phyloP scores from a whole-genome alignment of 2,113 vertebrate genomes.

The Uropsilus gracilis region DNA sequence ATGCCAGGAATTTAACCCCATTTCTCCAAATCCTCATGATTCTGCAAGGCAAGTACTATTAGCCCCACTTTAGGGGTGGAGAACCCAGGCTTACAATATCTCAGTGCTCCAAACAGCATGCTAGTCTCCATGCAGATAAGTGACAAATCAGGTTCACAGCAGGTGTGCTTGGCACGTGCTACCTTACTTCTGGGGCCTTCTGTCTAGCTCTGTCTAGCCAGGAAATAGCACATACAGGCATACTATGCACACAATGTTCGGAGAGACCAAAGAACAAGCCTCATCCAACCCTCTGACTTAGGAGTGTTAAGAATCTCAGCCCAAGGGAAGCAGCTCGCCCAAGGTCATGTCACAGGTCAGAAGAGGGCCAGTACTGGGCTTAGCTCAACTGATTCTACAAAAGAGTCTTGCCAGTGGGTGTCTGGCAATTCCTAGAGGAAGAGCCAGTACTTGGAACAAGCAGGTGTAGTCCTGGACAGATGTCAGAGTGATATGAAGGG shows the following conservation, averaged over 20 bases:
- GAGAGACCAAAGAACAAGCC: not conserved
- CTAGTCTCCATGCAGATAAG: not conserved
- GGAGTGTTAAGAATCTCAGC: slow-evolving; percentile 17
- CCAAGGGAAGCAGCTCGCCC: not conserved
- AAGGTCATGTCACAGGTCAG: not conserved
- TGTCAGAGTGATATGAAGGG: not conserved
- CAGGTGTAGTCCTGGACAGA: not conserved
- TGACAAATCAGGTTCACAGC: not conserved
- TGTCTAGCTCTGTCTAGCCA: not conserved
- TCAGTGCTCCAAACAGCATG: not conserved
- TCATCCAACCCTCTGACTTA: not conserved
- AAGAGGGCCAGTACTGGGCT: not conserved
- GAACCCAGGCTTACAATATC: not conserved
- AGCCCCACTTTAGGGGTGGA: not conserved
- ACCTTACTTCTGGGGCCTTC: not conserved
- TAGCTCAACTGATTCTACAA: not conserved
- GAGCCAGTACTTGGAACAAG: too few relatives aligned
- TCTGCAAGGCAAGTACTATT: not conserved
- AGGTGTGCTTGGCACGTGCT: not conserved
- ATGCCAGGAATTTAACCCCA: not conserved
- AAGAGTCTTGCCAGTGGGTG: not conserved
- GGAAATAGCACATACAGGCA: not conserved
- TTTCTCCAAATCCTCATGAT: not conserved
- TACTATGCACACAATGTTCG: not conserved
- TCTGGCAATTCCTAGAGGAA: not conserved